Evolutionary conservation across 2,888 invertebrate species (phyloP).

Genomic region (Leptinotarsa tumamoca): DNA sequence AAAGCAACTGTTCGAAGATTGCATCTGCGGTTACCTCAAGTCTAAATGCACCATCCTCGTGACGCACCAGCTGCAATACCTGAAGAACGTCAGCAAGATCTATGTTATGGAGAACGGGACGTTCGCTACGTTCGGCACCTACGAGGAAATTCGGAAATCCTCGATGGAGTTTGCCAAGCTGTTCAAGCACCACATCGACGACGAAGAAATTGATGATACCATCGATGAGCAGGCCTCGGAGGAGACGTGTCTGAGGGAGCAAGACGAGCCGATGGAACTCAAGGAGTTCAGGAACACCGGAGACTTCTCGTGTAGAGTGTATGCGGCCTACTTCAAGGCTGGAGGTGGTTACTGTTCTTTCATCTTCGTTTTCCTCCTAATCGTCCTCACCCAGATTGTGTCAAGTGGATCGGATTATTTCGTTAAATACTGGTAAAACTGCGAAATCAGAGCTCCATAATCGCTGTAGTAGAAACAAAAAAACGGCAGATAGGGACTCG

Average conservation of each 20-base stretch:
- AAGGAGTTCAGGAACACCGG: conserved; percentile 66
- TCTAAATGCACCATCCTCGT: conserved; percentile 80
- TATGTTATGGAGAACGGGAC: conserved; percentile 76
- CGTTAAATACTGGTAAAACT: conserved; percentile 78
- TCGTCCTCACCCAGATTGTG: conserved; percentile 75
- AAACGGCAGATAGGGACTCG: too few species aligned
- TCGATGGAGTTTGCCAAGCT: conserved; percentile 70
- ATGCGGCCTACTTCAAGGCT: conserved; percentile 79
- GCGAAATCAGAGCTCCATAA: neutral
- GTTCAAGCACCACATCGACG: conserved; percentile 63
- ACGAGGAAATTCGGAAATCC: conserved; percentile 67
- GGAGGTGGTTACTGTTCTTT: conserved; percentile 77
- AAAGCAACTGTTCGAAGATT: conserved; percentile 80
- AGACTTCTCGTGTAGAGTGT: conserved; percentile 67
- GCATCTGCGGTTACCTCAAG: conserved; percentile 70
- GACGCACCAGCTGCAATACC: conserved; percentile 87
- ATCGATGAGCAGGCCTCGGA: conserved; percentile 43
- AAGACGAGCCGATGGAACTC: conserved; percentile 49
- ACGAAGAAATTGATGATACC: conserved; percentile 51
- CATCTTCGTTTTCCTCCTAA: conserved; percentile 72
- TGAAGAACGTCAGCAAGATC: conserved; percentile 75
- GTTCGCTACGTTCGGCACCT: conserved; percentile 64
- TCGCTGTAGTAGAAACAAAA: neutral
- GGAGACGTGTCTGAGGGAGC: conserved; percentile 38
- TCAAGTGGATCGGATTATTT: conserved; percentile 85